phyloP scores from a whole-genome alignment of 2,888 invertebrate genomes.

The Acronicta leporina region DNA sequence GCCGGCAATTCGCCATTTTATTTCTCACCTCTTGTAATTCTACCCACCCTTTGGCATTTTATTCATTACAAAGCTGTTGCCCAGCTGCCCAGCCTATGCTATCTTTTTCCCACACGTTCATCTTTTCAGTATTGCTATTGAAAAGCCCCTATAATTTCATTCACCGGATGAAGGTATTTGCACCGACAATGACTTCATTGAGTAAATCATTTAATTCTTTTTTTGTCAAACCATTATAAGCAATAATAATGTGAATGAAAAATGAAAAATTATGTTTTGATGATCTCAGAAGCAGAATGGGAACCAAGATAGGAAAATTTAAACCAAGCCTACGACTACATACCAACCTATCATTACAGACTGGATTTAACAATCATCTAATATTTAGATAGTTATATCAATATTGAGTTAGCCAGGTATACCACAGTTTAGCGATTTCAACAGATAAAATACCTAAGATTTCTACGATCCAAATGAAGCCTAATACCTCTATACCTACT shows the following conservation, averaged over 20 bases:
- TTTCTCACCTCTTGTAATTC: conserved; percentile 4
- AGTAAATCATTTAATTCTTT: conserved; percentile 23
- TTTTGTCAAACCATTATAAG: conserved; percentile 42
- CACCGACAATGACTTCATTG: conserved; percentile 32
- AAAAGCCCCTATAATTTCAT: conserved; percentile 50
- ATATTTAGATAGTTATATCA: no score
- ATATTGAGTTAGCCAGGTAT: background rate
- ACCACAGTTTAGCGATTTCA: background rate
- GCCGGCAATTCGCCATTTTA: background rate
- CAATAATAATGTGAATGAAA: conserved; percentile 19
- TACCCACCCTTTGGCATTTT: conserved; percentile 2
- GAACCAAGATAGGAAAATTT: no score
- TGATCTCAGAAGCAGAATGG: background rate
- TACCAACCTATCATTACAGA: no score
- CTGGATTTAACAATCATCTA: no score
- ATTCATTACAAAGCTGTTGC: conserved; percentile 17
- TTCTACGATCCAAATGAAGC: background rate
- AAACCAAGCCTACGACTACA: no score
- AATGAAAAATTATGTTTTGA: conserved; percentile 15
- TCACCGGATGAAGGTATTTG: conserved; percentile 53
- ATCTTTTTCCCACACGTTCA: conserved; percentile 23
- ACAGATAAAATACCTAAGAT: background rate
- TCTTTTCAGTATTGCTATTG: conserved; percentile 36
- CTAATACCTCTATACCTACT: no score
- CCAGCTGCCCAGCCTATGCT: background rate